These are phyloP conservation scores for Dryomyza anilis DNA, from an alignment of 2,888 invertebrate genomes.

Conservation along the genomic window DNA sequence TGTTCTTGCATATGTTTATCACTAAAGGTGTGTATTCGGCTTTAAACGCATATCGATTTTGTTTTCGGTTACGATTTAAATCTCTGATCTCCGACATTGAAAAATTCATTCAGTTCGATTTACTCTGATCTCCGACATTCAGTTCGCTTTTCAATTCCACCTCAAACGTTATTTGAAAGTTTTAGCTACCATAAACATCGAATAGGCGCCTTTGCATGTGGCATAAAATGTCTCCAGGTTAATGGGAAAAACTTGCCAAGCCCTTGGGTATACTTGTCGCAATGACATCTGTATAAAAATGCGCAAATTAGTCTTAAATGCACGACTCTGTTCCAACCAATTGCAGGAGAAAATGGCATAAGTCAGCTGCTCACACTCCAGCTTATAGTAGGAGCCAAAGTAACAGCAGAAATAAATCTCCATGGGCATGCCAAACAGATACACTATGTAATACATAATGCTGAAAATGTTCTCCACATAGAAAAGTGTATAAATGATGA, in stretches of 20 bases:
- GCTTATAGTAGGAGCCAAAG: not conserved
- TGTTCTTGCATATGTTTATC: too few species aligned
- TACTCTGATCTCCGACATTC: too few species aligned
- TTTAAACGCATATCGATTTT: too few species aligned
- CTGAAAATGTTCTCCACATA: conserved; percentile 29
- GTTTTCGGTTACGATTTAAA: too few species aligned
- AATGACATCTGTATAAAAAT: conserved; percentile 30
- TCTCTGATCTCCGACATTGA: too few species aligned
- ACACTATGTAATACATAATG: conserved; percentile 29
- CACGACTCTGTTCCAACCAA: conserved; percentile 30
- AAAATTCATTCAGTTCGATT: too few species aligned
- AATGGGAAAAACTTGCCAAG: conserved; percentile 32
- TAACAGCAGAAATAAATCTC: conserved; percentile 23
- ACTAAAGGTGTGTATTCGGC: too few species aligned
- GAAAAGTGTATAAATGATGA: conserved; percentile 30
- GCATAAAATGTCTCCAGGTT: conserved; percentile 30
- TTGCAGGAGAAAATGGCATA: conserved; percentile 26
- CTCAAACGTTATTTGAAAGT: too few species aligned
- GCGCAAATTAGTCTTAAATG: conserved; percentile 30
- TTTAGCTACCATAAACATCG: conserved; percentile 30
- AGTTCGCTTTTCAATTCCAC: too few species aligned
- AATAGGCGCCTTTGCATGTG: conserved; percentile 33
- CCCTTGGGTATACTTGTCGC: conserved; percentile 19
- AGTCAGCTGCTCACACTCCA: not conserved
- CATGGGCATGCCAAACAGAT: conserved; percentile 25